Percentiles rank a stretch among this genome's conserved stretches.
Evolutionary conservation across 2,113 vertebrate species (phyloP).

Genomic region (Microcebus tavaratra): DNA sequence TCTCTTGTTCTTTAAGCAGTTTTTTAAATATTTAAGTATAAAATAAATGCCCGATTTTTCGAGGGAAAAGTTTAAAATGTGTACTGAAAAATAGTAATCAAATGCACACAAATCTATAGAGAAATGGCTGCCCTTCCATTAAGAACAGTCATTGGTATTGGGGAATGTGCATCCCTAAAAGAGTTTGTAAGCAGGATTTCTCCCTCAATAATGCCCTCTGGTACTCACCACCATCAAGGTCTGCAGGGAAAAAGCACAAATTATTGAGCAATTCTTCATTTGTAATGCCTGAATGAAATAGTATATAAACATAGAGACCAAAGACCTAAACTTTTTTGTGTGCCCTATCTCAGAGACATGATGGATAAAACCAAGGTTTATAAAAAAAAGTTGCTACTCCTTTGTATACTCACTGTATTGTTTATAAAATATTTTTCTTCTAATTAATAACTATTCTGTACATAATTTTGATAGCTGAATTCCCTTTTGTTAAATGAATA

Average conservation of each 20-base stretch:
- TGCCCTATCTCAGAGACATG: background rate
- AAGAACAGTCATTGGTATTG: background rate
- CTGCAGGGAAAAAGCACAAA: background rate
- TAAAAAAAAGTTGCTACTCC: background rate
- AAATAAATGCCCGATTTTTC: background rate
- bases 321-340: background rate
- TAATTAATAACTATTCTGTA: background rate
- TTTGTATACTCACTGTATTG: background rate
- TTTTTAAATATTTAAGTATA: conserved; percentile 9
- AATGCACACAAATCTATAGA: background rate
- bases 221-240: no score
- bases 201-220: background rate
- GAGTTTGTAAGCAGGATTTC: background rate
- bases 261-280: background rate
- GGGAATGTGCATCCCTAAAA: background rate
- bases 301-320: background rate
- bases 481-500: background rate
- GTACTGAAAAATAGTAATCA: background rate
- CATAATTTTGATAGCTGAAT: background rate
- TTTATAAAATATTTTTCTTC: background rate
- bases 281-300: background rate
- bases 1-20: background rate
- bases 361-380: background rate
- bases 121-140: background rate
- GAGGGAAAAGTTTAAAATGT: background rate